Conservation (phyloP, 2,888 invertebrate genomes). For the Euspilapteryx auroguttella region DNA sequence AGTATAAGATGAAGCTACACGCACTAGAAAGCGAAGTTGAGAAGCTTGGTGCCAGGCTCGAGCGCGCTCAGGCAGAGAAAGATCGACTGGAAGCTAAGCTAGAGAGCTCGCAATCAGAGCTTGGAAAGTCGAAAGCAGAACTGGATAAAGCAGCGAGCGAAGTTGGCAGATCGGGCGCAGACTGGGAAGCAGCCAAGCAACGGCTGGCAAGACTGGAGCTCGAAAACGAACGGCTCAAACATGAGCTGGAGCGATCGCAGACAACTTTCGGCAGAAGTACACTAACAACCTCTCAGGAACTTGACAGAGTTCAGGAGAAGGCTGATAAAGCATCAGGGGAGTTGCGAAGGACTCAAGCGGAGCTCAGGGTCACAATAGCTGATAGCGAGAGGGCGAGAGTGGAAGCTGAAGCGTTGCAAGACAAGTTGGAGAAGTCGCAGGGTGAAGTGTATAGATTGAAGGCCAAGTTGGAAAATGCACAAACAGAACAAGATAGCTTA, state of each 20-base stretch:
- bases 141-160: conserved; percentile 89
- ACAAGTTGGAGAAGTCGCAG: conserved; percentile 92
- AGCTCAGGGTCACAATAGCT: conserved; percentile 87
- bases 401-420: conserved; percentile 84
- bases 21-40: conserved; percentile 90
- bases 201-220: conserved; percentile 82
- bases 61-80: conserved; percentile 87
- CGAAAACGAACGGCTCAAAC: conserved; percentile 86
- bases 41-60: conserved; percentile 82
- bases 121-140: conserved; percentile 93
- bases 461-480: conserved; percentile 92
- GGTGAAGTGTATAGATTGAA: conserved; percentile 93
- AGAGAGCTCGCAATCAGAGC: conserved; percentile 90
- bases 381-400: conserved; percentile 86
- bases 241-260: conserved; percentile 83
- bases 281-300: conserved; percentile 78
- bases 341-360: conserved; percentile 84
- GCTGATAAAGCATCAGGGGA: conserved; percentile 85
- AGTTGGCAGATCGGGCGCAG: conserved; percentile 85
- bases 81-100: conserved; percentile 88
- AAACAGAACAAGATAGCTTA: conserved; percentile 90
- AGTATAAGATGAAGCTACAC: conserved; percentile 93
- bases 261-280: conserved; percentile 83
- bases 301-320: conserved; percentile 80
- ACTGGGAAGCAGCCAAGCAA: conserved; percentile 86